Conservation (phyloP, 2,797 vertebrate genomes). For the Morelia viridis region DNA sequence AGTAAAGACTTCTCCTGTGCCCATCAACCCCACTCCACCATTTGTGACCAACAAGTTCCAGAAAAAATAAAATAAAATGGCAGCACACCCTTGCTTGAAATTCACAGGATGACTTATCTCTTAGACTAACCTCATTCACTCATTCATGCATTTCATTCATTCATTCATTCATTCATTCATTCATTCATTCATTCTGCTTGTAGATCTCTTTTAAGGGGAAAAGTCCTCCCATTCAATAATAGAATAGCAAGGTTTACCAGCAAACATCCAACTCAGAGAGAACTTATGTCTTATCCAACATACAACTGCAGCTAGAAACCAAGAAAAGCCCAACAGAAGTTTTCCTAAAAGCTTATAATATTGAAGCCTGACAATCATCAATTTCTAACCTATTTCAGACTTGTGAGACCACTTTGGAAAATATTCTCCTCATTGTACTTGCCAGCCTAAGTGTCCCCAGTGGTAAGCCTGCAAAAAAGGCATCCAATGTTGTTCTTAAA, state of each 20-base stretch:
- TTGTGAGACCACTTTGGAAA: neutral
- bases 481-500: neutral
- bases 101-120: too few species aligned
- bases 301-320: neutral
- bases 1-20: too few species aligned
- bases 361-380: neutral
- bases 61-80: too few species aligned
- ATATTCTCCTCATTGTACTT: neutral
- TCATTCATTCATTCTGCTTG: too few species aligned
- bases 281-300: neutral
- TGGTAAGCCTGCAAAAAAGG: neutral
- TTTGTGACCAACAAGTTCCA: too few species aligned
- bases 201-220: too few species aligned
- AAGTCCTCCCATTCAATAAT: neutral
- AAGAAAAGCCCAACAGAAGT: neutral
- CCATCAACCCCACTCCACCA: too few species aligned
- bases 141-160: too few species aligned
- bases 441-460: neutral
- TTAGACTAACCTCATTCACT: too few species aligned
- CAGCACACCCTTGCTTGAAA: too few species aligned
- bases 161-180: too few species aligned
- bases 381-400: neutral
- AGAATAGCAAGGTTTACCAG: neutral
- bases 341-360: neutral
- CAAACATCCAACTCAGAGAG: neutral